Percentiles rank a stretch among this genome's conserved stretches.
phyloP scores from a whole-genome alignment of 2,888 invertebrate genomes.

The Hermaeophaga mercurialis region DNA sequence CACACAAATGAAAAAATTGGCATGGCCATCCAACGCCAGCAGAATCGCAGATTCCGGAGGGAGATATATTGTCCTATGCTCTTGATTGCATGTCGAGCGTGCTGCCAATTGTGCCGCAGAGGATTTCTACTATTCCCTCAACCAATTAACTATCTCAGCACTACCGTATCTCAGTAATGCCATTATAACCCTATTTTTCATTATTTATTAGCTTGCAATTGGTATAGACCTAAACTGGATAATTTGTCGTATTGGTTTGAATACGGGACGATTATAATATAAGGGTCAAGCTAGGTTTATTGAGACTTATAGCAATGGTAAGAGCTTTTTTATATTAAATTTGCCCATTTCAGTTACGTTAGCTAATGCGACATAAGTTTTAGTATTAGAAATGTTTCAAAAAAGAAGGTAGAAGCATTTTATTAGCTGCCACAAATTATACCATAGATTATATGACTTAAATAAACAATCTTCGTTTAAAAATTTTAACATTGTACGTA shows the following conservation, averaged over 20 bases:
- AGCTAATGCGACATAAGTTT: too few species aligned
- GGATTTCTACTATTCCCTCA: slow-evolving; percentile 21
- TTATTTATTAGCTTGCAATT: slow-evolving; percentile 16
- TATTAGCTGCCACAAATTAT: too few species aligned
- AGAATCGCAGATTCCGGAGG: slow-evolving; percentile 20
- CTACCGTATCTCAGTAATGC: slow-evolving; percentile 21
- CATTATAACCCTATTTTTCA: slow-evolving; percentile 14
- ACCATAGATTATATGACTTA: too few species aligned
- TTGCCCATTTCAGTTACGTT: too few species aligned
- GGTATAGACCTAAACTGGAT: neutral
- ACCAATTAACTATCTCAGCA: slow-evolving; percentile 27
- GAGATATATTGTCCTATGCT: slow-evolving; percentile 20
- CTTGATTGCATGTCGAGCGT: slow-evolving; percentile 27
- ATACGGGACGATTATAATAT: neutral
- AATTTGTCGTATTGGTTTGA: slow-evolving; percentile 3
- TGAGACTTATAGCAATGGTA: too few species aligned
- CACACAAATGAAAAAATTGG: slow-evolving; percentile 5
- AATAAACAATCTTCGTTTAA: too few species aligned
- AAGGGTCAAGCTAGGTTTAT: too few species aligned
- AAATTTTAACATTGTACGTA: too few species aligned
- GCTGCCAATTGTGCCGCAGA: slow-evolving; percentile 23
- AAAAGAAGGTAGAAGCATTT: too few species aligned
- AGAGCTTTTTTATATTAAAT: too few species aligned
- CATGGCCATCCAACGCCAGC: too few species aligned
- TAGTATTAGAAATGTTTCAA: too few species aligned